Percentiles rank a stretch among this genome's conserved stretches.
Conservation (phyloP, 1,140 invertebrate species). For the Polypedilum vanderplanki region DNA sequence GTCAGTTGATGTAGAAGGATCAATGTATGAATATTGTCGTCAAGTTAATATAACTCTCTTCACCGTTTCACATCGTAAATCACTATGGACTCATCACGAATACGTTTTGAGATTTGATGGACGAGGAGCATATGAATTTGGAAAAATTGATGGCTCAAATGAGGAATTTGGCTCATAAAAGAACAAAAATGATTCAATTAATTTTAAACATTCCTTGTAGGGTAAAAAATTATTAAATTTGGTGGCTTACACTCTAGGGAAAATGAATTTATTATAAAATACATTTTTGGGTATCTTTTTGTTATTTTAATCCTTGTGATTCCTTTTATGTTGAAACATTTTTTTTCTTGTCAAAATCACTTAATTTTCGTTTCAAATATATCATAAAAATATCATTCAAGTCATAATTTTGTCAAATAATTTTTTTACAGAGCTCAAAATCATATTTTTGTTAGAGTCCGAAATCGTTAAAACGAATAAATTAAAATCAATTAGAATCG, state of each 20-base stretch:
- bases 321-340: neutral
- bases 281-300: too few species aligned
- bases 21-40: conserved; percentile 91
- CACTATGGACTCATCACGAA: conserved; percentile 94
- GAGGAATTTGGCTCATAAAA: conserved; percentile 87
- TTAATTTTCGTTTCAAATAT: neutral
- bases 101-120: conserved; percentile 95
- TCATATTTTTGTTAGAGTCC: too few species aligned
- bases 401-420: too few species aligned
- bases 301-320: neutral
- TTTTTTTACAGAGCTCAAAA: too few species aligned
- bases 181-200: neutral
- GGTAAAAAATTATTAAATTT: neutral
- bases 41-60: conserved; percentile 89
- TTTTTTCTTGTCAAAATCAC: neutral
- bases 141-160: conserved; percentile 74
- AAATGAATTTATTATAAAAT: too few species aligned
- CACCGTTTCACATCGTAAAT: conserved; percentile 94
- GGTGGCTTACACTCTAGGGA: neutral
- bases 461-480: too few species aligned
- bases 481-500: too few species aligned
- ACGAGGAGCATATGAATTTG: conserved; percentile 79
- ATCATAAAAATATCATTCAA: too few species aligned
- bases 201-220: neutral
- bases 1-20: conserved; percentile 94